A percentile compares a stretch with the other conserved stretches of the same genome.
phyloP scores from a whole-genome alignment of 2,888 invertebrate genomes.

The Erpobdella octoculata region DNA sequence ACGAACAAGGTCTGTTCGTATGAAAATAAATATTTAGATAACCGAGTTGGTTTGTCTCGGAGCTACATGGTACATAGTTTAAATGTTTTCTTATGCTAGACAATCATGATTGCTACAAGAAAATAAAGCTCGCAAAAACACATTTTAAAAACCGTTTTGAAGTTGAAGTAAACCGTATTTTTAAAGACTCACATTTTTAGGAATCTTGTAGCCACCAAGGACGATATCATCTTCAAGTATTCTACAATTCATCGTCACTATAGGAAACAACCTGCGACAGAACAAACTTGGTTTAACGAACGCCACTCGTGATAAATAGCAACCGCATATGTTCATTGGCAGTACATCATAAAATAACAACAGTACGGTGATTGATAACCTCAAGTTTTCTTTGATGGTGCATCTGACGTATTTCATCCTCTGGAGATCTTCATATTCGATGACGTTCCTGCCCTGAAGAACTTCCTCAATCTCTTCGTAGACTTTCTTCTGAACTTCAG shows the following conservation, averaged over 20 bases:
- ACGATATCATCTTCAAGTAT: slow-evolving; percentile 63
- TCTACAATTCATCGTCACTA: slow-evolving; percentile 79
- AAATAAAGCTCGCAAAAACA: too few relatives aligned
- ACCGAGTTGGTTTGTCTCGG: too few relatives aligned
- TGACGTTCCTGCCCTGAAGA: not conserved
- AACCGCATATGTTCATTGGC: too few relatives aligned
- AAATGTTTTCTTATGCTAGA: too few relatives aligned
- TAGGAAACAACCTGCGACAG: slow-evolving; percentile 78
- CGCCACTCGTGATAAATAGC: too few relatives aligned
- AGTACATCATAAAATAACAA: too few relatives aligned
- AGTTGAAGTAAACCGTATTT: too few relatives aligned
- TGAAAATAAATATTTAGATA: not conserved
- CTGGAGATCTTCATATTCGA: slow-evolving; percentile 35
- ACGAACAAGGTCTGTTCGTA: slow-evolving; percentile 65
- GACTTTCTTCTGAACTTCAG: slow-evolving; percentile 38
- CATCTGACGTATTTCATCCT: slow-evolving; percentile 40
- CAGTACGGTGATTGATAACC: too few relatives aligned
- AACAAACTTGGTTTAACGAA: too few relatives aligned
- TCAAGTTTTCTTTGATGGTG: slow-evolving; percentile 42
- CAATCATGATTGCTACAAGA: too few relatives aligned
- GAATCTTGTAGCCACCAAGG: slow-evolving; percentile 65
- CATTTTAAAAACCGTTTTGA: too few relatives aligned
- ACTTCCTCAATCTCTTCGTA: slow-evolving; percentile 36
- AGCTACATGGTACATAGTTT: too few relatives aligned
- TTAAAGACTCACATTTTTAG: slow-evolving; percentile 60